These are phyloP conservation scores for Mesoclemmys tuberculata DNA, from an alignment of 2,113 vertebrate genomes.

Conservation along the genomic window DNA sequence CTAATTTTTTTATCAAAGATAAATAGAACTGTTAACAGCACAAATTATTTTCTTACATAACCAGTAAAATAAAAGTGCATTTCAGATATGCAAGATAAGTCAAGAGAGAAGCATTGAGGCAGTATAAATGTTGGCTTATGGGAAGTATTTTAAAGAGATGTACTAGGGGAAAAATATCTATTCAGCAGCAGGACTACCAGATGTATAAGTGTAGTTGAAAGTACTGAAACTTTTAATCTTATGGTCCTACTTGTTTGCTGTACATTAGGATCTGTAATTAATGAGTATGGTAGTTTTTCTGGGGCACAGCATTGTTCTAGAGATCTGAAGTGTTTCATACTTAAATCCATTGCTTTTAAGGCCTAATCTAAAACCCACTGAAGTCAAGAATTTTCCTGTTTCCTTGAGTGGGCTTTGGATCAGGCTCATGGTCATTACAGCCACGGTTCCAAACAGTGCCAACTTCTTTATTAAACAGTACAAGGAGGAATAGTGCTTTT, in stretches of 20 bases:
- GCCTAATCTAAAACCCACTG: not conserved
- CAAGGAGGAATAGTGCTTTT: not conserved
- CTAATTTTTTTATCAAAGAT: not conserved
- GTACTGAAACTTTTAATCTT: slow-evolving; percentile 44
- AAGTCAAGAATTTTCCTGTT: slow-evolving; percentile 27
- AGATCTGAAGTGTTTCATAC: slow-evolving; percentile 32
- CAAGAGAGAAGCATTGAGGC: not conserved
- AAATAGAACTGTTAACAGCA: not conserved
- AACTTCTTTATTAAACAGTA: not conserved
- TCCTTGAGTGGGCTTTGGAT: not conserved
- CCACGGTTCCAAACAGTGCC: not conserved
- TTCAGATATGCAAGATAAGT: not conserved
- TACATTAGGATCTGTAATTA: not conserved
- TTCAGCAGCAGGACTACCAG: not conserved
- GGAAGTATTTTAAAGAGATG: not conserved
- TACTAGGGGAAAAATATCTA: not conserved
- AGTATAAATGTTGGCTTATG: not conserved
- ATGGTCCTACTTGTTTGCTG: not conserved
- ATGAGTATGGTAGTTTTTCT: slow-evolving; percentile 9
- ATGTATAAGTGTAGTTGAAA: slow-evolving; percentile 36
- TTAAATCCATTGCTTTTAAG: slow-evolving; percentile 1
- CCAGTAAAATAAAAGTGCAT: not conserved
- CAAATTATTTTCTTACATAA: not conserved
- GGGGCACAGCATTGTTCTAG: slow-evolving; percentile 3
- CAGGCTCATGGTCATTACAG: not conserved